A percentile compares a stretch with the other conserved stretches of the same genome.
Conservation (phyloP, 2,797 vertebrate species). For the Gymnothorax javanicus region DNA sequence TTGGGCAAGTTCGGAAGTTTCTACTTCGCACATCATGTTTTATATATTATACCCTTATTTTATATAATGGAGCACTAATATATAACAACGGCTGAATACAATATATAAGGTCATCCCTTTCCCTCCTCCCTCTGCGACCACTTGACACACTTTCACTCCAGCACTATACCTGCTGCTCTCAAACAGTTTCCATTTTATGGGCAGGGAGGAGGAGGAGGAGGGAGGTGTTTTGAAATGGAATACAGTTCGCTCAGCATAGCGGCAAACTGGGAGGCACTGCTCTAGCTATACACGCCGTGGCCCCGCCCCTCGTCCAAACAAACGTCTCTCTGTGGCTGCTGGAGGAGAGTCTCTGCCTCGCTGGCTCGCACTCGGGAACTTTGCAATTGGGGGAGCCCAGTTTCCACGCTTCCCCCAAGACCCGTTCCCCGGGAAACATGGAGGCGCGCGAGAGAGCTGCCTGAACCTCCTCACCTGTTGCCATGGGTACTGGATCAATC, state of each 20-base stretch:
- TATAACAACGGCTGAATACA: background rate
- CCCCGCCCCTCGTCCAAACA: conserved; percentile 61
- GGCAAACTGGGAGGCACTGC: conserved; percentile 64
- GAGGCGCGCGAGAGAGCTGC: conserved; percentile 54
- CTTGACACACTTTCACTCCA: conserved; percentile 33
- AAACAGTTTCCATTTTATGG: conserved; percentile 60
- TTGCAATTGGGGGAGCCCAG: conserved; percentile 57
- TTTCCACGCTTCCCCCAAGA: conserved; percentile 56
- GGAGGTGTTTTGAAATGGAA: conserved; percentile 58
- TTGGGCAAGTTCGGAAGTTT: background rate
- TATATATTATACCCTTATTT: background rate
- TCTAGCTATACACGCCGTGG: conserved; percentile 62
- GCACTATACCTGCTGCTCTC: conserved; percentile 22
- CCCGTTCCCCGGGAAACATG: conserved; percentile 56
- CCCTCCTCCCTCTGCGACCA: conserved; percentile 48
- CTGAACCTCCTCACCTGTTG: conserved; percentile 53
- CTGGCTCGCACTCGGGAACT: conserved; percentile 59
- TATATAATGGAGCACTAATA: background rate
- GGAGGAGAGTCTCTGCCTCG: conserved; percentile 65
- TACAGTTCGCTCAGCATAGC: conserved; percentile 39
- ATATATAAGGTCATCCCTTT: conserved; percentile 20
- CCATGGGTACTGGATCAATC: conserved; percentile 51
- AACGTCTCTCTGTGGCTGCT: conserved; percentile 68
- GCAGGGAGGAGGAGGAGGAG: conserved; percentile 29
- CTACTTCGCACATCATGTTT: background rate